phyloP scores from a whole-genome alignment of 2,888 invertebrate genomes.

The Agonopterix arenella region DNA sequence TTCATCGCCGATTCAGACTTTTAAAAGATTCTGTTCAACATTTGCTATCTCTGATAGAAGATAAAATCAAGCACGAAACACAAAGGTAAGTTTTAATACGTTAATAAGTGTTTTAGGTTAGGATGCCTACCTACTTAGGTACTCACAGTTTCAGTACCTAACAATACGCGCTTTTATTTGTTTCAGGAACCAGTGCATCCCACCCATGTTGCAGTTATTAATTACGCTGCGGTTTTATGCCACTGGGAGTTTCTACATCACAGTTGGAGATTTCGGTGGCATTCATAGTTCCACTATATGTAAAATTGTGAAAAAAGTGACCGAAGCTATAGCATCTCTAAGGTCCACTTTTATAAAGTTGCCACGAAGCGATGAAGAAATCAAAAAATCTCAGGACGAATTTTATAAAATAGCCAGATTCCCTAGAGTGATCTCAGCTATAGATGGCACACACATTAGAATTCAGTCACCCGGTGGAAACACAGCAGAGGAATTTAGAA shows the following conservation, averaged over 20 bases:
- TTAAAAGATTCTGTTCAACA: conserved; percentile 2
- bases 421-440: conserved; percentile 9
- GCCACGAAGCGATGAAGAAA: conserved; percentile 8
- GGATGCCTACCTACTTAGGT: background rate
- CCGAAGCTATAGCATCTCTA: conserved; percentile 8
- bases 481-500: conserved; percentile 9
- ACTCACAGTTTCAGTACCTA: background rate
- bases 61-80: conserved; percentile 6
- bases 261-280: conserved; percentile 12
- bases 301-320: conserved; percentile 9
- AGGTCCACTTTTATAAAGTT: conserved; percentile 3
- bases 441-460: conserved; percentile 11
- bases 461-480: conserved; percentile 12
- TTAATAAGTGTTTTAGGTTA: background rate
- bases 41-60: conserved; percentile 4
- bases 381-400: conserved; percentile 4
- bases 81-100: conserved; percentile 1
- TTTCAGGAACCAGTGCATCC: conserved; percentile 2
- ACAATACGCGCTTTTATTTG: background rate
- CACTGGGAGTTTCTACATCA: conserved; percentile 8
- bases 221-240: conserved; percentile 8
- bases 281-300: conserved; percentile 6
- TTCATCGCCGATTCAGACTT: conserved; percentile 6
- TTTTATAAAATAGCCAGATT: conserved; percentile 13
- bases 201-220: conserved; percentile 4